Conservation (phyloP, 2,113 vertebrate species). For the Eidolon helvum region DNA sequence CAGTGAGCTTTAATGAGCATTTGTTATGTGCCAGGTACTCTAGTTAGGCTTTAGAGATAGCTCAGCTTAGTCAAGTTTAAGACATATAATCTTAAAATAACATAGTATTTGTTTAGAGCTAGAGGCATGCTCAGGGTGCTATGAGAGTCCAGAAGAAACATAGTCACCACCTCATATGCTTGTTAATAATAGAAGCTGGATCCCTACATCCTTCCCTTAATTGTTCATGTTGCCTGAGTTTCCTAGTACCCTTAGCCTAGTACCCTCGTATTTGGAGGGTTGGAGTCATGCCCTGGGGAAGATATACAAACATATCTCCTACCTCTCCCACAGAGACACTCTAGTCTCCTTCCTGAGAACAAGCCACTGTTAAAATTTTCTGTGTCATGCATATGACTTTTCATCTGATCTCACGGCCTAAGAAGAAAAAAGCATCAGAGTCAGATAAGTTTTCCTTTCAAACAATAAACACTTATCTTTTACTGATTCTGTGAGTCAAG, state of each 20-base stretch:
- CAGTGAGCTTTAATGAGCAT: conserved; percentile 22
- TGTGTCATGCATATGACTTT: neutral
- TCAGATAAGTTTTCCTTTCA: neutral
- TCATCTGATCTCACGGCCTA: neutral
- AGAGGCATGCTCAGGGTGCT: neutral
- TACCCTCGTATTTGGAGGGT: neutral
- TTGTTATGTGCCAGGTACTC: neutral
- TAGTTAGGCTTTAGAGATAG: conserved; percentile 4
- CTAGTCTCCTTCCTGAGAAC: neutral
- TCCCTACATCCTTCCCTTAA: neutral
- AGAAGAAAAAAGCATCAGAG: neutral
- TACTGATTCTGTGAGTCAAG: neutral
- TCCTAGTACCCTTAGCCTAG: neutral
- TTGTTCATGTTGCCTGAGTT: neutral
- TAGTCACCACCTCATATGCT: neutral
- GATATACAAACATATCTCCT: too few species aligned
- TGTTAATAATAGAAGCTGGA: conserved; percentile 11
- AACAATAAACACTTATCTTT: neutral
- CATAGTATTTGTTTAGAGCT: conserved; percentile 17
- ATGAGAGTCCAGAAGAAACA: neutral
- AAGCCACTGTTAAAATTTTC: neutral
- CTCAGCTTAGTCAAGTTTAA: neutral
- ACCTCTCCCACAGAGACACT: neutral
- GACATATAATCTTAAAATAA: conserved; percentile 26
- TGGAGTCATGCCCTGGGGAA: neutral